A percentile compares a stretch with the other conserved stretches of the same genome.
phyloP scores from a whole-genome alignment of 2,113 vertebrate genomes.

The Bos javanicus region DNA sequence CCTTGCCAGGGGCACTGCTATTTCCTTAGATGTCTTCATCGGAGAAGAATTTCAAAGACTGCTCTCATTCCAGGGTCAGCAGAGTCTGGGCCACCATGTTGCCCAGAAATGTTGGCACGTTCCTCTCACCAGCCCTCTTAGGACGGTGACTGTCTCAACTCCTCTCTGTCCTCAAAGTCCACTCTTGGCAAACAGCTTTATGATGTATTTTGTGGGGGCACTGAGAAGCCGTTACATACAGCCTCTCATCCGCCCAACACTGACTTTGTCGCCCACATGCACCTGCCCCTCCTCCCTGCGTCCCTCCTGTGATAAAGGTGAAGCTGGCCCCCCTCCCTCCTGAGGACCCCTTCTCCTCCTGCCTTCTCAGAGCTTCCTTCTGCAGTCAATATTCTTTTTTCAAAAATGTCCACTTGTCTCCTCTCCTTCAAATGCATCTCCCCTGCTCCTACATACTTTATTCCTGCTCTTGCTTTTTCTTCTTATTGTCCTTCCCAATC shows the following conservation, averaged over 20 bases:
- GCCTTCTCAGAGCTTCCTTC: not conserved
- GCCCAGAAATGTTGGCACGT: not conserved
- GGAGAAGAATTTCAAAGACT: constrained; percentile 26
- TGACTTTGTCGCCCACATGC: fast-evolving
- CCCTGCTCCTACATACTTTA: not conserved
- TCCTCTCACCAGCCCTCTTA: not conserved
- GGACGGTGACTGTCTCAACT: not conserved
- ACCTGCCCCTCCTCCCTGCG: fast-evolving
- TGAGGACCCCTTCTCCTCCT: not conserved
- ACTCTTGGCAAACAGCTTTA: not conserved
- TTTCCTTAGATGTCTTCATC: not conserved
- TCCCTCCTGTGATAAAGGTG: not conserved
- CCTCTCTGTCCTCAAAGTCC: not conserved
- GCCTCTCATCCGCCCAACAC: not conserved
- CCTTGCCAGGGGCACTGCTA: not conserved
- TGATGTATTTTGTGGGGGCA: not conserved
- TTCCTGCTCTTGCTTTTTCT: not conserved
- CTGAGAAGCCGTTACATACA: too few relatives aligned
- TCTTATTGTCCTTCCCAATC: not conserved
- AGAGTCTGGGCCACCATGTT: not conserved
- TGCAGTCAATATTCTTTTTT: not conserved
- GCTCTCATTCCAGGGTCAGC: not conserved
- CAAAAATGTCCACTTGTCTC: not conserved
- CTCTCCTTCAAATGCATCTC: not conserved
- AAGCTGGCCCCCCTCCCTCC: not conserved